Conservation (phyloP, 2,113 vertebrate genomes). For the Cephalopterus ornatus region DNA sequence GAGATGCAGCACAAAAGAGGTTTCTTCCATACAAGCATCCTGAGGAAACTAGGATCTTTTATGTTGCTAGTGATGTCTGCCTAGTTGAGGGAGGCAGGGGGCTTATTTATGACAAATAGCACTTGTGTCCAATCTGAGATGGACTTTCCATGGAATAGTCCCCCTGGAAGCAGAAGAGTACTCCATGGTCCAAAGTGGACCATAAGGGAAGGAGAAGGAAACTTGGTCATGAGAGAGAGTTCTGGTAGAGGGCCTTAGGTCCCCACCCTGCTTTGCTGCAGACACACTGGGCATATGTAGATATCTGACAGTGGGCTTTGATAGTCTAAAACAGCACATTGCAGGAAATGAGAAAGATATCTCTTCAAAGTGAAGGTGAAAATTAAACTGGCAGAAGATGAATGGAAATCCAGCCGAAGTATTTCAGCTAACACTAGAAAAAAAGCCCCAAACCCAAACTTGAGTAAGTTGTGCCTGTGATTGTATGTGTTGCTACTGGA, state of each 20-base stretch:
- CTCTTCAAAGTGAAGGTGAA: constrained; percentile 8
- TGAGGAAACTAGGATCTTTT: background rate
- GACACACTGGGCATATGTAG: background rate
- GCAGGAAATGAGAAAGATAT: constrained; percentile 38
- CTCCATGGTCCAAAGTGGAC: background rate
- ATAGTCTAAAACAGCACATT: background rate
- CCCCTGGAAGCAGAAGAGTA: background rate
- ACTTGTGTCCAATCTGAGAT: background rate
- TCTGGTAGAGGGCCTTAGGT: background rate
- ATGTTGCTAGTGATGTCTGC: background rate
- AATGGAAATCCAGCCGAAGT: background rate
- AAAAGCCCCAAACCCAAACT: background rate
- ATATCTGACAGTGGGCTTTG: background rate
- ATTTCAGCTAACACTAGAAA: background rate
- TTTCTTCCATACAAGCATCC: background rate
- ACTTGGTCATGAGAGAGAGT: background rate
- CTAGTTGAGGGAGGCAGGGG: background rate
- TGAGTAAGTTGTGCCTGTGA: background rate
- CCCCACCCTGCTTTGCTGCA: background rate
- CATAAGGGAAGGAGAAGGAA: background rate
- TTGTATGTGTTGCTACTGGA: background rate
- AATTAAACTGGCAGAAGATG: background rate
- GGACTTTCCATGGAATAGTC: background rate
- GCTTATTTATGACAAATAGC: background rate
- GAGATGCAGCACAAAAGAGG: background rate